A percentile compares a stretch with the other conserved stretches of the same genome.
Conservation (phyloP, 2,888 invertebrate species). For the Brachyptera risi region DNA sequence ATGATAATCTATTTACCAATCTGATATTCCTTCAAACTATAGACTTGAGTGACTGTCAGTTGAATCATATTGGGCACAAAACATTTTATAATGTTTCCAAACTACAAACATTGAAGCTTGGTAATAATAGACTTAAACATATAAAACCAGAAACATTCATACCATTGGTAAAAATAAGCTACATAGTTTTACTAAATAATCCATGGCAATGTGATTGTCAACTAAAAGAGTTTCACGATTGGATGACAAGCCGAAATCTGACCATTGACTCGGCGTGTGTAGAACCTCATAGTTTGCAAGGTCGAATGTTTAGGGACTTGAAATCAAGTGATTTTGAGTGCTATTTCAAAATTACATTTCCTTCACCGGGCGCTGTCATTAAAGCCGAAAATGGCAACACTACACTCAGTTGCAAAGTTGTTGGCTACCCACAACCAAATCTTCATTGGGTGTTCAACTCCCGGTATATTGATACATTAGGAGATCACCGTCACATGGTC, state of each 20-base stretch:
- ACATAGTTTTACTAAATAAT: conserved; percentile 72
- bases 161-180: conserved; percentile 54
- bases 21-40: conserved; percentile 70
- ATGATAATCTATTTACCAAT: conserved; percentile 71
- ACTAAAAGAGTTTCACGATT: conserved; percentile 72
- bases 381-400: conserved; percentile 59
- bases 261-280: conserved; percentile 61
- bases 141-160: conserved; percentile 45
- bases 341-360: conserved; percentile 43
- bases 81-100: conserved; percentile 67
- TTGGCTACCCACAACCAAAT: conserved; percentile 71
- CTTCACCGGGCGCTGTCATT: conserved; percentile 54
- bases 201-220: conserved; percentile 88
- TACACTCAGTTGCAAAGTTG: conserved; percentile 69
- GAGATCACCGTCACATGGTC: conserved; percentile 7
- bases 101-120: conserved; percentile 63
- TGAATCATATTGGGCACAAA: conserved; percentile 63
- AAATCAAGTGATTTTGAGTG: conserved; percentile 20
- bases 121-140: conserved; percentile 68
- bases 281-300: conserved; percentile 52
- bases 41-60: conserved; percentile 69
- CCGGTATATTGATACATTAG: conserved; percentile 46
- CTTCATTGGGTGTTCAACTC: conserved; percentile 70
- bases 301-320: background rate
- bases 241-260: conserved; percentile 63